These are phyloP conservation scores for Sebastolobus alascanus DNA, from an alignment of 2,797 vertebrate species.

Conservation along the genomic window DNA sequence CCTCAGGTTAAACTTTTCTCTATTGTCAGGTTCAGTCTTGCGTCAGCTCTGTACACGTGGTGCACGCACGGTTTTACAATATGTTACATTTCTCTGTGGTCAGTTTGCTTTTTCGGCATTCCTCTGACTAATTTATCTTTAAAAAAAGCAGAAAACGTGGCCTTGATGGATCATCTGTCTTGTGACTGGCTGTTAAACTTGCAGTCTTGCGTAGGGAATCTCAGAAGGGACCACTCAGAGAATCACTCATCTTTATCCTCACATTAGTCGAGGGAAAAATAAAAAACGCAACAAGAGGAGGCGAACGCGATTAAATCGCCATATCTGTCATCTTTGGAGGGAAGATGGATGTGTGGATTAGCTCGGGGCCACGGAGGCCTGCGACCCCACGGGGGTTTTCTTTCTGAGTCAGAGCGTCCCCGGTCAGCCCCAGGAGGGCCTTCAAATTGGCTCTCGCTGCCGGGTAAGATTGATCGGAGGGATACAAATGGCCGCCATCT, in stretches of 20 bases:
- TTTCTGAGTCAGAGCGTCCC: conserved; percentile 63
- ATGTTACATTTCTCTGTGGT: conserved; percentile 11
- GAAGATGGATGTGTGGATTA: conserved; percentile 83
- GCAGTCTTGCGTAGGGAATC: conserved; percentile 19
- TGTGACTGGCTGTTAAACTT: conserved; percentile 20
- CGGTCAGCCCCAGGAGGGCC: conserved; percentile 68
- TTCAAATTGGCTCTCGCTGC: conserved; percentile 83
- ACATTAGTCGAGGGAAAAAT: conserved; percentile 73
- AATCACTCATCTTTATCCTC: conserved; percentile 85
- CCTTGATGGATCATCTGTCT: conserved; percentile 48
- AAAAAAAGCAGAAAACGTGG: background rate
- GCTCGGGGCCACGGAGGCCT: conserved; percentile 53
- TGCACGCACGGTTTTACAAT: background rate
- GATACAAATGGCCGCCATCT: conserved; percentile 83
- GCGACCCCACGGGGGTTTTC: conserved; percentile 73
- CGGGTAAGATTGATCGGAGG: conserved; percentile 85
- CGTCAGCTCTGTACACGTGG: background rate
- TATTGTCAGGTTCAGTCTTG: conserved; percentile 29
- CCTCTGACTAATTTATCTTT: conserved; percentile 14
- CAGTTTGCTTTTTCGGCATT: conserved; percentile 19
- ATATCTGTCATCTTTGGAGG: conserved; percentile 85
- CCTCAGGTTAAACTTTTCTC: conserved; percentile 45
- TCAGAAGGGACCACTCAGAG: conserved; percentile 56
- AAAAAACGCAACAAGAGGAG: conserved; percentile 73
- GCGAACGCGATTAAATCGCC: conserved; percentile 80